phyloP scores from a whole-genome alignment of 2,113 vertebrate species.

The Anhinga anhinga region DNA sequence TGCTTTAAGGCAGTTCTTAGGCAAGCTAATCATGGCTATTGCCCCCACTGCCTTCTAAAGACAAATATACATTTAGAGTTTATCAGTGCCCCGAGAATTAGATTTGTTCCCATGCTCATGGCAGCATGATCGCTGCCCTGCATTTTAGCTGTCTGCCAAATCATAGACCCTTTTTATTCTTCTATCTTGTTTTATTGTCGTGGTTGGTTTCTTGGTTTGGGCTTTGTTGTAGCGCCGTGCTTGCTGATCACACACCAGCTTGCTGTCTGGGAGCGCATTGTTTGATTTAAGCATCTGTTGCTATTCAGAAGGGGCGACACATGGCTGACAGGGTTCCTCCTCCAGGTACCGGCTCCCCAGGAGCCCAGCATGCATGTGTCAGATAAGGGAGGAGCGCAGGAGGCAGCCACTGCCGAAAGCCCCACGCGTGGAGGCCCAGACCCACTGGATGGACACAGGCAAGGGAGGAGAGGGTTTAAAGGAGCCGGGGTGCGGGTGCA shows the following conservation, averaged over 20 bases:
- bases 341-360: constrained; percentile 44
- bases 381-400: constrained; percentile 35
- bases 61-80: background rate
- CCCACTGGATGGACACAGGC: background rate
- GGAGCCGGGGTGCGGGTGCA: background rate
- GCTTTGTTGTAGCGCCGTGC: background rate
- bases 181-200: background rate
- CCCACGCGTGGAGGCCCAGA: background rate
- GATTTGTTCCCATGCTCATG: background rate
- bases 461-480: background rate
- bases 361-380: background rate
- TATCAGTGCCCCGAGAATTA: background rate
- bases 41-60: constrained; percentile 1
- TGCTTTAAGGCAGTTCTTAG: constrained; percentile 37
- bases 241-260: background rate
- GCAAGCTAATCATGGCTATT: background rate
- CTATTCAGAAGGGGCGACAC: constrained; percentile 20
- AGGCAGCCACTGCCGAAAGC: background rate
- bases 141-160: background rate
- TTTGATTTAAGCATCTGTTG: constrained; percentile 41
- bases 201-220: background rate
- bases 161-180: background rate
- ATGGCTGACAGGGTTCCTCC: constrained; percentile 23
- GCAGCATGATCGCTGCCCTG: background rate
- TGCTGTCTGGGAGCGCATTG: background rate